These are phyloP conservation scores for Calliopum simillimum DNA, from an alignment of 2,888 invertebrate species.

Conservation along the genomic window DNA sequence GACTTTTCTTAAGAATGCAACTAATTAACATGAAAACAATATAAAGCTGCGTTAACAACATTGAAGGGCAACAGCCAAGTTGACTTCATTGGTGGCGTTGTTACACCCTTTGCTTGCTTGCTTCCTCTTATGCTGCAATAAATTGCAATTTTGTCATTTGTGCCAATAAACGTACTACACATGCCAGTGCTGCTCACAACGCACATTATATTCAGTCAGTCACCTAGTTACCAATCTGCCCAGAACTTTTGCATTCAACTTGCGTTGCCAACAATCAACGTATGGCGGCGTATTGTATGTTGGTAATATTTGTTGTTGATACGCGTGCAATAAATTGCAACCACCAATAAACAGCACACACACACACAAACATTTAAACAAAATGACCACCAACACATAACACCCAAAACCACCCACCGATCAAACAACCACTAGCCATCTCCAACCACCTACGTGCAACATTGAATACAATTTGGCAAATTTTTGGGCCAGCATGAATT, in stretches of 20 bases:
- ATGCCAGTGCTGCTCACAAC: neutral
- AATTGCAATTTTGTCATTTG: neutral
- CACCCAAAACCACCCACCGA: neutral
- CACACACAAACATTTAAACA: slow-evolving; percentile 1
- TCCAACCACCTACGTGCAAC: slow-evolving; percentile 2
- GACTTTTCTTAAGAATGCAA: neutral
- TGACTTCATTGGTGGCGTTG: neutral
- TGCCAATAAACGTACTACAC: neutral
- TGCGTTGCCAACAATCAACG: slow-evolving; percentile 50
- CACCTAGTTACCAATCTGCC: slow-evolving; percentile 27
- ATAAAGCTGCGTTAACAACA: neutral
- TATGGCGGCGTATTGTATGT: slow-evolving; percentile 40
- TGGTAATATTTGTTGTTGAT: slow-evolving; percentile 29
- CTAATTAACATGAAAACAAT: slow-evolving; percentile 17
- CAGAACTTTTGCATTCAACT: slow-evolving; percentile 11
- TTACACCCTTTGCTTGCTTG: too few species aligned
- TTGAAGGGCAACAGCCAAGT: neutral
- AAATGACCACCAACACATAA: neutral
- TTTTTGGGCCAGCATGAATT: slow-evolving; percentile 13
- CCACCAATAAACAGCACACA: neutral
- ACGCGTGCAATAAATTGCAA: slow-evolving; percentile 18
- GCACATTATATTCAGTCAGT: neutral
- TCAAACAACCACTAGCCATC: neutral
- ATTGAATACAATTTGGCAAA: slow-evolving; percentile 9
- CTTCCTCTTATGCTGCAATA: neutral